phyloP scores from a whole-genome alignment of 2,797 vertebrate species.

The Eulemur rubriventer region DNA sequence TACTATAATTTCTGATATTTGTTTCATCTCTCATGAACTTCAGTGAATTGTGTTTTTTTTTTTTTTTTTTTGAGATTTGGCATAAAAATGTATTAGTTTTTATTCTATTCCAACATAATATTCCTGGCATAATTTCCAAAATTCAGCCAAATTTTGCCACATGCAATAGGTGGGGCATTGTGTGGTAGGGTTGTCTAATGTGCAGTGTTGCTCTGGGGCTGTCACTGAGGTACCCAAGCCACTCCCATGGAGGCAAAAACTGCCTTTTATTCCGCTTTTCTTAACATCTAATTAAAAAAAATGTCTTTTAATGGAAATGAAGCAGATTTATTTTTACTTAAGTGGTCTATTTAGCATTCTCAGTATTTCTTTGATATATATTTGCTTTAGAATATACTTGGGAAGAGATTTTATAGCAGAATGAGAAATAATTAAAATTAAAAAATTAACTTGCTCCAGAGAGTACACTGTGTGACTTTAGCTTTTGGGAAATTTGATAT shows the following conservation, averaged over 20 bases:
- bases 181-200: not conserved
- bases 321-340: conserved; percentile 19
- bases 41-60: not conserved
- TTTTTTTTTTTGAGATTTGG: not conserved
- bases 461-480: not conserved
- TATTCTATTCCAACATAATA: not conserved
- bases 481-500: conserved; percentile 63
- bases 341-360: conserved; percentile 21
- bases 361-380: not conserved
- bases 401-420: conserved; percentile 60
- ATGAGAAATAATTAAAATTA: conserved; percentile 75
- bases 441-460: conserved; percentile 65
- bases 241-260: not conserved
- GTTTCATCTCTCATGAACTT: not conserved
- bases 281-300: conserved; percentile 49
- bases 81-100: not conserved
- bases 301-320: conserved; percentile 42
- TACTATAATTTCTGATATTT: not conserved
- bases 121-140: not conserved
- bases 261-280: conserved; percentile 47
- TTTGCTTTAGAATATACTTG: conserved; percentile 56
- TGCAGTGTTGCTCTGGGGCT: not conserved
- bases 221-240: not conserved
- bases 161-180: not conserved
- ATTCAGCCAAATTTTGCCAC: not conserved